Base-by-base conservation (phyloP, 2,888 invertebrate species). In the Cloeon dipterum region DNA sequence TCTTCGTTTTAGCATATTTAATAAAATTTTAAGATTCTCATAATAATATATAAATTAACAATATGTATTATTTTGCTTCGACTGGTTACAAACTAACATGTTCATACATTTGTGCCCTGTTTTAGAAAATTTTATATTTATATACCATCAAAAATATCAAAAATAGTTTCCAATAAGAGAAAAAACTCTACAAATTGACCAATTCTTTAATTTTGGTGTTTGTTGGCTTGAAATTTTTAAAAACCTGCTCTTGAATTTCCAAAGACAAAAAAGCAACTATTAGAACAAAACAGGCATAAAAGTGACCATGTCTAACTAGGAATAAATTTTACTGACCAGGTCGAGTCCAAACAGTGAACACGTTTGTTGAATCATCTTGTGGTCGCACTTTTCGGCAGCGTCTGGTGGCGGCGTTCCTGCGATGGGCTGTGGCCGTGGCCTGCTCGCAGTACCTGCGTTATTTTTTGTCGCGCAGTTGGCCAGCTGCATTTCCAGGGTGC, bases 261-360 rank as follows among this genome's bases (percentile, higher is more conserved):
- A n/a, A n/a, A n/a, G n/a, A n/a, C n/a, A n/a, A n/a, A n/a, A n/a
- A n/a, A n/a, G n/a, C n/a, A n/a, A n/a, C n/a, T n/a, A n/a, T n/a
- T n/a, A n/a, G n/a, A n/a, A n/a, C n/a, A n/a, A n/a, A n/a, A n/a
- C n/a, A n/a, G n/a, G n/a, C n/a, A n/a, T n/a, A n/a, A n/a, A n/a
- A n/a, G n/a, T n/a, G n/a, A n/a, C n/a, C n/a, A n/a, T n/a, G n/a
- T n/a, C n/a, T n/a, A n/a, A n/a, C n/a, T n/a, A n/a, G n/a, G n/a
- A n/a, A n/a, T n/a, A n/a, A n/a, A n/a, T 29, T 32, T 14, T 37
- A 52, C 62, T 63, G 54, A 78, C 79, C 63, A 86, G 63, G 59
- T 89, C 88, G 40, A 89, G 64, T 8, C 88, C 88, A 53, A 86
- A 86, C 34, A 88, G 66, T 42, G 76, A 79, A 56, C 88, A 88